Base-by-base conservation (phyloP, 2,113 vertebrate species). In the Parus major region DNA sequence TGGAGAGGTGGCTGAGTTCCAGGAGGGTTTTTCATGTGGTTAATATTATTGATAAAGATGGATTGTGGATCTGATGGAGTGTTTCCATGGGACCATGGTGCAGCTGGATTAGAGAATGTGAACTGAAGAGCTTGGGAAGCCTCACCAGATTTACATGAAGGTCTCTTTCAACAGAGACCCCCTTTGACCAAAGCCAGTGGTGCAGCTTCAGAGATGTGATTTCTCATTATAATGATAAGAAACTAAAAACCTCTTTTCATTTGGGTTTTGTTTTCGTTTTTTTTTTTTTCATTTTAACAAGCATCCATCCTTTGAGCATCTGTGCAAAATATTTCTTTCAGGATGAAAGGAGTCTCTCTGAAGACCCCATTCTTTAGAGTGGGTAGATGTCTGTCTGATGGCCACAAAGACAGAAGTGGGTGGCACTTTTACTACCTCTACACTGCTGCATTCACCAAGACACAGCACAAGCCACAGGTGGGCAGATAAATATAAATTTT, bases 171-270 rank as follows among this genome's bases (percentile, higher is more conserved):
- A 20, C 15, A 39, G 18, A 73, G 35, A 21, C 19, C 11, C 11
- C 12, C 44, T 72, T 18, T 36, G 75, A 41, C 47, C 23, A 21
- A 3, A 35, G 21, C 11, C 19, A 39, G 2, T 3, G 27, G 1
- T 21, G 5, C 20, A 22, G 16, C 10, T 28, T 22, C 12, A 65
- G 44, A 2, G 3, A 44, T 25, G 3, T 15, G 15, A 47, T 56
- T 92, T 80, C 53, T 72, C 17, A 1, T 2, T 16, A 9, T 17
- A 14, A 7, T 41, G 2, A 11, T 5, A 75, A 61, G 20, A 49
- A 6, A 16, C 11, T 22, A n/a, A 70, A 56, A n/a, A 12, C 2
- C 0, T 1, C 4, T 16, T 42, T 27, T 31, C 10, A 2, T 41
- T 39, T 39, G 39, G 39, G 39, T 56, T 21, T 27, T 69, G 15